These are phyloP conservation scores for Salvelinus namaycush DNA, from an alignment of 2,113 vertebrate species.

Conservation along the genomic window DNA sequence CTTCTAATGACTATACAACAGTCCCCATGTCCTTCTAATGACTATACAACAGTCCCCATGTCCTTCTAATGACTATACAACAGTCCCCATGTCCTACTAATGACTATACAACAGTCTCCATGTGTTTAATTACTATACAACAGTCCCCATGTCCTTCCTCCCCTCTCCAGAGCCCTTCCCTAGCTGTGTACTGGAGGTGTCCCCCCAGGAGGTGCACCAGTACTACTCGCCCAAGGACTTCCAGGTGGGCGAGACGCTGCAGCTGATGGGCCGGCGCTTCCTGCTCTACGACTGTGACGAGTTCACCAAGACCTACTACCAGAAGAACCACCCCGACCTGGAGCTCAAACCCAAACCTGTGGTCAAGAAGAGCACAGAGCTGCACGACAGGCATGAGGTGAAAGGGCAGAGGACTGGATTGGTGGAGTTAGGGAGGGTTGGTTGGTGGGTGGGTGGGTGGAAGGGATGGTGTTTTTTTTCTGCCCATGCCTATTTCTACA, in stretches of 20 bases:
- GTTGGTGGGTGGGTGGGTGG: neutral
- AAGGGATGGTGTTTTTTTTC: neutral
- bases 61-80: neutral
- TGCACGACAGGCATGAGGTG: conserved; percentile 48
- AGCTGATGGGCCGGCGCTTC: conserved; percentile 84
- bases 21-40: too few species aligned
- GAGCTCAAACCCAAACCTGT: conserved; percentile 72
- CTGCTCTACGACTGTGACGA: conserved; percentile 86
- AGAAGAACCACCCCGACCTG: conserved; percentile 77
- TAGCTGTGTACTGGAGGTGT: conserved; percentile 85
- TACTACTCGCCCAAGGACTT: conserved; percentile 89
- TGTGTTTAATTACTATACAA: neutral
- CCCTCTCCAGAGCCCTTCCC: conserved; percentile 81
- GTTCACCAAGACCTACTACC: conserved; percentile 85
- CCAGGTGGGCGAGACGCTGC: conserved; percentile 78
- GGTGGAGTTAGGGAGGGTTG: too few species aligned
- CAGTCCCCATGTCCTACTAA: neutral
- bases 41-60: too few species aligned
- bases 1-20: too few species aligned
- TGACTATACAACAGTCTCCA: too few species aligned
- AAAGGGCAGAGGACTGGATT: neutral
- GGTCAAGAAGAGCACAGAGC: conserved; percentile 45
- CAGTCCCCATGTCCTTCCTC: neutral
- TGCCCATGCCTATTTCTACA: neutral
- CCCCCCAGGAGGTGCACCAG: conserved; percentile 85